Evolutionary conservation across 2,888 invertebrate species (phyloP).

Genomic region (Lasius platythorax): DNA sequence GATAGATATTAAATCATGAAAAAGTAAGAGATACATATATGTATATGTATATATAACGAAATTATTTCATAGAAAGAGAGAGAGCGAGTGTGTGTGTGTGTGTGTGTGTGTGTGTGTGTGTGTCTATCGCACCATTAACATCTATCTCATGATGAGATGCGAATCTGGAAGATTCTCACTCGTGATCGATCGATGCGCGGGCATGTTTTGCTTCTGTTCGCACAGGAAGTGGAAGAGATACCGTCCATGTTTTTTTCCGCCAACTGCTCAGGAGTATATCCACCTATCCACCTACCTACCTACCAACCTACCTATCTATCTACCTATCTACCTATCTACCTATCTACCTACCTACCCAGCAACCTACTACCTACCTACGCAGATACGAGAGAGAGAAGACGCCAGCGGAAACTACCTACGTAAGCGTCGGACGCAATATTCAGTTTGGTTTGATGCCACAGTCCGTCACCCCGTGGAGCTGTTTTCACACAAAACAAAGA

Average conservation of each 20-base stretch:
- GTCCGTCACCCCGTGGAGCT: conserved; percentile 80
- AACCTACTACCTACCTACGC: not conserved
- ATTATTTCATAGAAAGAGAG: not conserved
- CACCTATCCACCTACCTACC: conserved; percentile 29
- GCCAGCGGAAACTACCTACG: conserved; percentile 54
- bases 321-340: conserved; percentile 31
- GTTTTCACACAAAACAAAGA: conserved; percentile 84
- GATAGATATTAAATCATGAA: not conserved
- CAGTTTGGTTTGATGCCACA: conserved; percentile 80
- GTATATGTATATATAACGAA: not conserved
- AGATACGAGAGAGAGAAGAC: not conserved
- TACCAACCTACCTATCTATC: conserved; percentile 20
- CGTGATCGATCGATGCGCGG: conserved; percentile 43
- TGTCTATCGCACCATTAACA: not conserved
- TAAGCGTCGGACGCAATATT: conserved; percentile 75
- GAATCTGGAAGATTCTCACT: not conserved
- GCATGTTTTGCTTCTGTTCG: not conserved
- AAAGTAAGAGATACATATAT: not conserved
- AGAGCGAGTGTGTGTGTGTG: not conserved
- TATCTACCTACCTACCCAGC: conserved; percentile 20
- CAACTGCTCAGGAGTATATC: conserved; percentile 26
- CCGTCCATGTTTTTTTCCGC: not conserved
- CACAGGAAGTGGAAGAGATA: not conserved
- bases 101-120: too few relatives aligned
- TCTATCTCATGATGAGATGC: not conserved